Base-by-base conservation (phyloP, 1,140 invertebrate species). In the Ruditapes philippinarum region DNA sequence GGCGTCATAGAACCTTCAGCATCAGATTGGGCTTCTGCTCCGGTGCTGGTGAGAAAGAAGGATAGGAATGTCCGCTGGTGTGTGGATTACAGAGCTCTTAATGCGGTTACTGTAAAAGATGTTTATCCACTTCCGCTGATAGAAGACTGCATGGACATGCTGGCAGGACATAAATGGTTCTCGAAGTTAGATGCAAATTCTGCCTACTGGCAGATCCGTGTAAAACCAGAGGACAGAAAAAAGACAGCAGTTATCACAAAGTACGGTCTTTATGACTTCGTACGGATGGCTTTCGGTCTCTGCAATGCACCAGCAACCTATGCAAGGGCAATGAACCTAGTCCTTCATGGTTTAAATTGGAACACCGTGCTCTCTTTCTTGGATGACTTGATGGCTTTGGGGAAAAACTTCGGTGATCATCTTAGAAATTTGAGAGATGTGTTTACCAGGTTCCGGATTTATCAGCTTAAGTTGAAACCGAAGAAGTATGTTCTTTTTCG, bases 171-270 rank as follows among this genome's bases (percentile, higher is more conserved):
- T 28, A 33, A 57, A 12, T 87, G 9, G n/a, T n/a, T n/a, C n/a
- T n/a, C n/a, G n/a, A n/a, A n/a, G n/a, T n/a, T n/a, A n/a, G n/a
- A n/a, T n/a, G 33, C 60, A 14, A 87, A 78, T n/a, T 57, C 73
- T 11, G 74, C 68, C 9, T 87, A 87, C 57, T 65, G 49, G 42
- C 68, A 86, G 17, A 81, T 65, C 60, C n/a, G 40, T 19, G n/a
- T 73, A 4, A 74, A 22, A 28, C 62, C 60, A 4, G 62, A 83
- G 31, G 49, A 85, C 45, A 25, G 65, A 9, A 57, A 57, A 22
- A 85, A 85, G 36, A 74, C 33, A 3, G 82, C 82, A 0, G 33
- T 85, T 0, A 28, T 85, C 14, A 73, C 38, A 22, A 73, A 85
- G 33, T 85, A 85, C 38, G 82, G 49, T 38, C 14, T 85, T 25